Base-by-base conservation (phyloP, 2,888 invertebrate genomes). In the Neocrepidodera transversa region DNA sequence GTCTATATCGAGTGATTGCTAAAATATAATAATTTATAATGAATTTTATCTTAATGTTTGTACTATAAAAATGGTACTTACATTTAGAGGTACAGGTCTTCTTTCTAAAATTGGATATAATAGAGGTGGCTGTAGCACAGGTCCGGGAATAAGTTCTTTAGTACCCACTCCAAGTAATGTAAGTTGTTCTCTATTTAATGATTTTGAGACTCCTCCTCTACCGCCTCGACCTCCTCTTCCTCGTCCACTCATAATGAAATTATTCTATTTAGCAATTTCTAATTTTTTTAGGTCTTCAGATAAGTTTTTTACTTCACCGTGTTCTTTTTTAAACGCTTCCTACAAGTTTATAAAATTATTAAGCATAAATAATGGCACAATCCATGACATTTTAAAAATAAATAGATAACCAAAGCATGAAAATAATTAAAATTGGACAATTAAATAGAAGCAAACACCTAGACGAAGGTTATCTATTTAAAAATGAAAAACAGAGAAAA, bases 111-210 rank as follows among this genome's bases (percentile, higher is more conserved):
- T 56, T 2, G 79, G 79, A 68, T 73, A 80, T 42, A 79, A 61
- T 2, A 77, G 75, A 20, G 80, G 79, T 35, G 80, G 80, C 62
- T 79, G 77, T 3, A 76, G 75, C 8, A 78, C 76, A 20, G 76
- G 75, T 10, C 72, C 76, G 18, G 79, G 77, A 48, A 77, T 13
- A 13, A 68, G 65, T 62, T 89, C 89, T 60, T 82, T 83, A 23
- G 82, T 79, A 17, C 79, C 79, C 30, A 84, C 80, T 13, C 86
- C 86, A 43, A 86, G 75, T n/a, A 82, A 80, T 75, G 81, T 82
- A 36, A 86, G 73, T 69, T 86, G 86, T 67, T 86, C 86, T 53
- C 82, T 81, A 47, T 83, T 85, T 52, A 86, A 78, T 6, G 84
- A 82, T 64, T 70, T 75, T 13, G 64, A 67, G 17, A 65, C 64